Base-by-base conservation (phyloP, 2,797 vertebrate species). In the Centropyge bicolor region DNA sequence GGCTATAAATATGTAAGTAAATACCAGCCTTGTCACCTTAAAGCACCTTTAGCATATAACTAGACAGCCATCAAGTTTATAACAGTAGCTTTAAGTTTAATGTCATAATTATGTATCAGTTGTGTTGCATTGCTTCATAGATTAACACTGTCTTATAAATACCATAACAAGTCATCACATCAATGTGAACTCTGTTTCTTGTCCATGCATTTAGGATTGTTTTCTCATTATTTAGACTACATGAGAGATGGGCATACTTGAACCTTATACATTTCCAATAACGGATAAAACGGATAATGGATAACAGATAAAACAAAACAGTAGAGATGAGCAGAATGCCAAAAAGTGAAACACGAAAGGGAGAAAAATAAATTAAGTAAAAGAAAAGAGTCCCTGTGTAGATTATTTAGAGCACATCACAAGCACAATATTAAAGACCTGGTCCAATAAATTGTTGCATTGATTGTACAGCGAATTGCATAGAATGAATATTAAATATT, bases 1-100 rank as follows among this genome's bases (percentile, higher is more conserved):
- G 41, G 60, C 35, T 74, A n/a, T 41, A 54, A 70, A 57, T 57
- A 8, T 76, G 24, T 20, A 51, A 24, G 43, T 68, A 72, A 73
- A 76, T 52, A 43, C 31, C 63, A 74, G 31, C 24, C 22, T 35
- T 13, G n/a, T 74, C 8, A 66, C 20, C 41, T 51, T 6, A 43
- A 72, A 56, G 66, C 38, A 61, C 54, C 22, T 59, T 46, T 12
- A 41, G 54, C 20, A 7, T 12, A 2, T 19, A 35, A n/a, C 10
- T 59, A 43, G 9, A 36, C 24, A 40, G 14, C 0, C 10, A 57
- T 49, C 20, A 38, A 12, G 3, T 62, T 61, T 27, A 24, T 27
- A 9, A 14, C 6, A 57, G 19, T n/a, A 67, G 8, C n/a, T 12
- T 66, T 19, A 46, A 45, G 17, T 56, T 43, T 12, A 35, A 46